Base-by-base conservation (phyloP, 2,113 vertebrate species). In the Corythornis cristatus region DNA sequence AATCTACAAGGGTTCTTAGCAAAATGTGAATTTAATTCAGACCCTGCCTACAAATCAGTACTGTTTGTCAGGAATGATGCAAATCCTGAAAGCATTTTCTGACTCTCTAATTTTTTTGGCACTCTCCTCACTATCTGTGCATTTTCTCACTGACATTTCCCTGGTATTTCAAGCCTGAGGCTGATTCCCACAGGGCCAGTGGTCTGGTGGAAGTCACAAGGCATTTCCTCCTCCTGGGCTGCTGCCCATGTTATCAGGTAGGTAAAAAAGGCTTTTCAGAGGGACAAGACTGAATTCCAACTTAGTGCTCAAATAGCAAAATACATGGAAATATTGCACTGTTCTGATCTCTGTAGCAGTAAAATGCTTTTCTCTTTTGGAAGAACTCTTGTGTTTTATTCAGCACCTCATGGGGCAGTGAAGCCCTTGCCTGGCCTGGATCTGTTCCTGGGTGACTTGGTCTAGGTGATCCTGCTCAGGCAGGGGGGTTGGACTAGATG, bases 71-170 rank as follows among this genome's bases (percentile, higher is more conserved):
- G 40, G 46, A 92, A 92, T 87, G 57, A 79, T 77, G 75, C 51
- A 94, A 94, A 92, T 87, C 68, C 72, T 65, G 80, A 64, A 85
- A 95, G 79, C 23, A 74, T 83, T 89, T 93, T 95, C 72, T 85
- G 64, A 73, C 65, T 81, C 87, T 77, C 72, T 35, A 40, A 48
- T 42, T 80, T 93, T 81, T 80, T 53, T 93, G 67, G 93, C 35
- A 3, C 60, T 31, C 35, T 80, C 60, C 37, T 35, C 7, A 3
- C 79, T 82, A 93, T 92, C 82, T 94, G 75, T 94, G 56, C 71
- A 81, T 83, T 91, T 85, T 74, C 92, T 88, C 2, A 8, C 72
- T 88, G 87, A 87, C 5, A 18, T 91, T 76, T 54, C 93, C 45
- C 56, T 71, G 72, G 75, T 57, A 66, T 91, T 86, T 77, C 3